phyloP scores from a whole-genome alignment of 2,797 vertebrate species.

The Vultur gryphus region DNA sequence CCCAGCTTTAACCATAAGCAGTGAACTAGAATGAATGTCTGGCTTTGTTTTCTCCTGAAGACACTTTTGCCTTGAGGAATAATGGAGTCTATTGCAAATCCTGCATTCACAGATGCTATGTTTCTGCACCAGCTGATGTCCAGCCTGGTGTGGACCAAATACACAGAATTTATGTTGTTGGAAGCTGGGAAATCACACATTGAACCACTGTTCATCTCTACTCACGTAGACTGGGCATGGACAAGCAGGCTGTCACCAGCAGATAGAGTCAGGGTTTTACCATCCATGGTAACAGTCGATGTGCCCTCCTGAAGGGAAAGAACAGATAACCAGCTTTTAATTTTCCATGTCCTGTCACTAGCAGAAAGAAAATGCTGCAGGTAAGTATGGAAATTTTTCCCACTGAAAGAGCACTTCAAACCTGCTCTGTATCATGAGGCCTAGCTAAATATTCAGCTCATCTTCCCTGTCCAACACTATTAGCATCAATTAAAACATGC shows the following conservation, averaged over 20 bases:
- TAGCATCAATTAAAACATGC: background rate
- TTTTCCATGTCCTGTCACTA: background rate
- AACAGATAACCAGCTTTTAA: background rate
- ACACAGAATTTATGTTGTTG: background rate
- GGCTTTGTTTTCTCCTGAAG: background rate
- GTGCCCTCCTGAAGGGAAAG: slow-evolving; percentile 81
- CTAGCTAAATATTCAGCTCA: background rate
- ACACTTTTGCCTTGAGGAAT: background rate
- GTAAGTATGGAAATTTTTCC: background rate
- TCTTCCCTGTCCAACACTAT: background rate
- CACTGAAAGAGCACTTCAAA: background rate
- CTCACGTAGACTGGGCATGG: slow-evolving; percentile 81
- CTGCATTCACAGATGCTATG: background rate
- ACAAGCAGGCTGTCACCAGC: slow-evolving; percentile 86
- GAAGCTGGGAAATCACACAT: background rate
- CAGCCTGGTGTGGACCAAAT: background rate
- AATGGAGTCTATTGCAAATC: background rate
- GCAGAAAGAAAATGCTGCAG: background rate
- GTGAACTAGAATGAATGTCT: background rate
- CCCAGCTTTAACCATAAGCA: background rate
- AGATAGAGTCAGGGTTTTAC: slow-evolving; percentile 69
- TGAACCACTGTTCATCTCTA: slow-evolving; percentile 8
- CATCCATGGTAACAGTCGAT: slow-evolving; percentile 74
- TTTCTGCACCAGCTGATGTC: background rate
- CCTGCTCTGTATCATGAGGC: background rate